Evolutionary conservation across 2,888 invertebrate species (phyloP).

Genomic region (Coleophora deauratella): DNA sequence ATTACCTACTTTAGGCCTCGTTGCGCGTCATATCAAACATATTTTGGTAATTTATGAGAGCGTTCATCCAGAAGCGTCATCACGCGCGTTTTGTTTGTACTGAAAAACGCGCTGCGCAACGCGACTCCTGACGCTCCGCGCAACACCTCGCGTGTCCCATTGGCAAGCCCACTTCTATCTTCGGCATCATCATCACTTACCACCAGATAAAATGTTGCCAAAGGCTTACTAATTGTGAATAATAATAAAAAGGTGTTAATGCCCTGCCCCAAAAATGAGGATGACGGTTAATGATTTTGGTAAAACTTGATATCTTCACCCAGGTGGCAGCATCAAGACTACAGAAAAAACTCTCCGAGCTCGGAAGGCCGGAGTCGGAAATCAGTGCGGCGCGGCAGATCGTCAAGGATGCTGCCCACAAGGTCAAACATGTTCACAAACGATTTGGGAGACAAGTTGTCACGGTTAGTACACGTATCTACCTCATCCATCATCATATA

Average conservation of each 20-base stretch:
- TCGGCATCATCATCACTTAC: too few species aligned
- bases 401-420: conserved; percentile 57
- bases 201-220: too few species aligned
- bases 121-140: too few species aligned
- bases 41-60: too few species aligned
- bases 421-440: conserved; percentile 61
- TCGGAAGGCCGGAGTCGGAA: conserved; percentile 59
- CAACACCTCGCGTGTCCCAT: too few species aligned
- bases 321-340: conserved; percentile 59
- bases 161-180: too few species aligned
- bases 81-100: too few species aligned
- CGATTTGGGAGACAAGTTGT: conserved; percentile 55
- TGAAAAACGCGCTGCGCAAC: neutral
- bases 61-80: too few species aligned
- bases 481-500: neutral
- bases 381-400: conserved; percentile 59
- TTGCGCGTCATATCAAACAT: too few species aligned
- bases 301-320: neutral
- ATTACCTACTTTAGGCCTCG: too few species aligned
- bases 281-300: neutral
- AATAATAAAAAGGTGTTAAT: too few species aligned
- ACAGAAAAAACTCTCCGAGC: conserved; percentile 58
- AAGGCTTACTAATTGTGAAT: too few species aligned
- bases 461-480: conserved; percentile 29
- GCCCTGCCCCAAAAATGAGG: neutral